Evolutionary conservation across 2,888 invertebrate genomes (phyloP).

Genomic region (Nebria salina): DNA sequence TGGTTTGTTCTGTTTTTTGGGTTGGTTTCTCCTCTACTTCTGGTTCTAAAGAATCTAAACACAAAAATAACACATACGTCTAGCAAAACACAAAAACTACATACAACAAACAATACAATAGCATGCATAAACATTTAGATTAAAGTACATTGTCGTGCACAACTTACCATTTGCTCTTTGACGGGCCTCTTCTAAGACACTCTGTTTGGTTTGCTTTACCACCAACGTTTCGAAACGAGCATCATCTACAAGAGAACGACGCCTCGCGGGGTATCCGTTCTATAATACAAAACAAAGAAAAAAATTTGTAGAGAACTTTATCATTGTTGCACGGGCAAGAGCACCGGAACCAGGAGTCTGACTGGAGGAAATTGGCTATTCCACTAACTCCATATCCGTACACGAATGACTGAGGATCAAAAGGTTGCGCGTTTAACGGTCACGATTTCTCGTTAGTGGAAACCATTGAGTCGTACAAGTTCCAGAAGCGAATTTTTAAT

Average conservation of each 20-base stretch:
- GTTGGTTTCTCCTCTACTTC: slow-evolving; percentile 57
- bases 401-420: slow-evolving; percentile 14
- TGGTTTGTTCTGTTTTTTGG: slow-evolving; percentile 56
- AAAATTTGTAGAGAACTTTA: slow-evolving; percentile 2
- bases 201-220: slow-evolving; percentile 94
- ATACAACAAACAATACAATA: slow-evolving; percentile 50
- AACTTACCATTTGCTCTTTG: slow-evolving; percentile 85
- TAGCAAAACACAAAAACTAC: slow-evolving; percentile 50
- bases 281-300: slow-evolving; percentile 65
- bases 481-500: not conserved
- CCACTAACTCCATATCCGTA: slow-evolving; percentile 36
- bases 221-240: slow-evolving; percentile 96
- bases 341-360: slow-evolving; percentile 28
- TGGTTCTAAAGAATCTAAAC: slow-evolving; percentile 54
- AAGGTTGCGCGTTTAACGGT: not conserved
- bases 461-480: not conserved
- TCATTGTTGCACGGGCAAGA: not conserved
- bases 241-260: slow-evolving; percentile 96
- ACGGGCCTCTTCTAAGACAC: slow-evolving; percentile 89
- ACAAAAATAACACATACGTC: slow-evolving; percentile 36
- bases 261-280: slow-evolving; percentile 96
- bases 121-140: slow-evolving; percentile 26
- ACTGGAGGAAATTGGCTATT: slow-evolving; percentile 42
- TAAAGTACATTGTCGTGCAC: slow-evolving; percentile 28
- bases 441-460: not conserved